Percentiles rank a stretch among this genome's conserved stretches.
These are phyloP conservation scores for Polypedilum pembai DNA, from an alignment of 1,140 invertebrate species.

Conservation along the genomic window DNA sequence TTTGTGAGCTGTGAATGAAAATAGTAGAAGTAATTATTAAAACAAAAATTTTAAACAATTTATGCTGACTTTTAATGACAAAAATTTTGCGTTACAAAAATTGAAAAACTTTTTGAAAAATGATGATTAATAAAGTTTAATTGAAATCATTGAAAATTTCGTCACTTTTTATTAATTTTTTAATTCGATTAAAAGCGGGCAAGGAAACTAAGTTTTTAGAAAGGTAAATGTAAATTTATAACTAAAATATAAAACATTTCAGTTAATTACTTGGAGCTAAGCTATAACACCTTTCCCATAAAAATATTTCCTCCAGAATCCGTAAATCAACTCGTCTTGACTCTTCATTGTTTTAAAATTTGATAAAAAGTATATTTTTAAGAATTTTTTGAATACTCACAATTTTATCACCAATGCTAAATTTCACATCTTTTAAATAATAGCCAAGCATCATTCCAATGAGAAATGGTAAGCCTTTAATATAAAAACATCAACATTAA, in stretches of 20 bases:
- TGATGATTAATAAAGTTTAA: not conserved
- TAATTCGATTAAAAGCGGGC: not conserved
- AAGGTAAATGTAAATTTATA: too few relatives aligned
- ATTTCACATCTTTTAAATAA: not conserved
- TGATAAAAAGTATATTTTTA: too few relatives aligned
- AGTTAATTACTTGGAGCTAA: too few relatives aligned
- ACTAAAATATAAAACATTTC: too few relatives aligned
- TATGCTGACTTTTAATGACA: not conserved
- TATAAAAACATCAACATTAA: too few relatives aligned
- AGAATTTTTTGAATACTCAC: not conserved
- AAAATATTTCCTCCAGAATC: too few relatives aligned
- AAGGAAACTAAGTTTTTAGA: too few relatives aligned
- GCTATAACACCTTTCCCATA: too few relatives aligned
- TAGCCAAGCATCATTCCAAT: slow-evolving; percentile 15
- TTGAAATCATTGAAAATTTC: not conserved
- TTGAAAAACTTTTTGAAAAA: not conserved
- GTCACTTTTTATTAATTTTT: not conserved
- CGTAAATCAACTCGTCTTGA: too few relatives aligned
- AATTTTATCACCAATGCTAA: not conserved
- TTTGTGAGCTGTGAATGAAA: not conserved
- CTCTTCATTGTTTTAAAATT: too few relatives aligned
- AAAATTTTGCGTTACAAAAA: too few relatives aligned
- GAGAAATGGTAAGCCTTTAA: not conserved
- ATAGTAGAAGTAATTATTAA: not conserved
- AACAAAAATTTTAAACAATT: not conserved